A percentile compares a stretch with the other conserved stretches of the same genome.
Conservation (phyloP, 2,113 vertebrate species). For the Nannobrachium achirus region DNA sequence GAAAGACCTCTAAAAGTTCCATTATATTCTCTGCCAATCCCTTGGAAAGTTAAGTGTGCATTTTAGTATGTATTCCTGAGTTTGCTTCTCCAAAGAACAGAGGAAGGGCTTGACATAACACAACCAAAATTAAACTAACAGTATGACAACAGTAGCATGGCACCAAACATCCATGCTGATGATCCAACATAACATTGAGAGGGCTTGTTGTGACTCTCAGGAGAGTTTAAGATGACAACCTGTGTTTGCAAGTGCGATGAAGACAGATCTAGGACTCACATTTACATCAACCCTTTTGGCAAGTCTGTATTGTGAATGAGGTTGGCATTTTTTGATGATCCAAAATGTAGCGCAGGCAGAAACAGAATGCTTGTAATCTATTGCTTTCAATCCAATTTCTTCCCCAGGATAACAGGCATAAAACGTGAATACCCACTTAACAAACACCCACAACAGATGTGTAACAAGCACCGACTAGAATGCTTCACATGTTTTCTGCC, state of each 20-base stretch:
- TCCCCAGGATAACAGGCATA: constrained; percentile 57
- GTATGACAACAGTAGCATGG: constrained; percentile 46
- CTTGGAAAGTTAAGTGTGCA: constrained; percentile 64
- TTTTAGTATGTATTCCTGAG: constrained; percentile 79
- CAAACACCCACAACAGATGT: constrained; percentile 66
- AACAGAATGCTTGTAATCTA: constrained; percentile 60
- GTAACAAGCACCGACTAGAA: constrained; percentile 68
- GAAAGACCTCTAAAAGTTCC: constrained; percentile 34
- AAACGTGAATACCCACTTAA: constrained; percentile 67
- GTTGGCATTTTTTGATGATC: constrained; percentile 50
- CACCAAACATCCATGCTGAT: constrained; percentile 61
- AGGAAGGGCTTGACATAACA: constrained; percentile 42
- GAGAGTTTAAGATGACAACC: neutral
- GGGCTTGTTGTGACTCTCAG: neutral
- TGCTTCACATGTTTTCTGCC: constrained; percentile 67
- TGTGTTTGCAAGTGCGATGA: constrained; percentile 13
- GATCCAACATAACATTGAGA: constrained; percentile 11
- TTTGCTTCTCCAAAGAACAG: constrained; percentile 69
- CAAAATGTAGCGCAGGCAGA: constrained; percentile 35
- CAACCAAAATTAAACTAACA: constrained; percentile 43
- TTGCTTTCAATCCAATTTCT: constrained; percentile 66
- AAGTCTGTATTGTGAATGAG: constrained; percentile 43
- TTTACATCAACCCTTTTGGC: constrained; percentile 19
- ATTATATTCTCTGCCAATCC: constrained; percentile 55
- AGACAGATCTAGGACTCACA: constrained; percentile 23